Evolutionary conservation across 30 jellyfish, hydroid and myxozoan genomes (phyloP).

Genomic region (Cassiopea andromeda): DNA sequence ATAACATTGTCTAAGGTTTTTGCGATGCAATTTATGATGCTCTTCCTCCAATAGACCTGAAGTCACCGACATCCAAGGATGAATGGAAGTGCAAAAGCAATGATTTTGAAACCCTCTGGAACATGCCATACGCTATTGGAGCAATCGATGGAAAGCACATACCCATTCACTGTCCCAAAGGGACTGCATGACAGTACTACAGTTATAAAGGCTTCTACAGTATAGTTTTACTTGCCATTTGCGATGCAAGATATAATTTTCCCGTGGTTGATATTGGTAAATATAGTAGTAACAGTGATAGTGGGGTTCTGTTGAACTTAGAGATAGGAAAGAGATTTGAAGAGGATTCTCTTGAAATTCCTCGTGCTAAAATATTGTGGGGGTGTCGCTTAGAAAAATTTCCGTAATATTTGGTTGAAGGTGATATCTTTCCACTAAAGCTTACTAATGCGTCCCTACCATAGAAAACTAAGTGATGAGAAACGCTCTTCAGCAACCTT

Average conservation of each 20-base stretch:
- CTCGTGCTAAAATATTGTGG: neutral
- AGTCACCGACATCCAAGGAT: slow-evolving; percentile 44
- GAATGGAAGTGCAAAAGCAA: slow-evolving; percentile 59
- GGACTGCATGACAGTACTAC: slow-evolving; percentile 29
- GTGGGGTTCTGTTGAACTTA: slow-evolving; percentile 47
- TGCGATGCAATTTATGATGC: slow-evolving; percentile 52
- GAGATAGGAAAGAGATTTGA: slow-evolving; percentile 42
- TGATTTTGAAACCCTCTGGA: slow-evolving; percentile 51
- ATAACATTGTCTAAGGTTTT: slow-evolving; percentile 43
- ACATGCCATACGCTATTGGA: slow-evolving; percentile 82
- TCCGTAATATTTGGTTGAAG: slow-evolving; percentile 69
- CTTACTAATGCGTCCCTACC: slow-evolving; percentile 61
- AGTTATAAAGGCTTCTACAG: slow-evolving; percentile 63
- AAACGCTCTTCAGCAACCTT: slow-evolving; percentile 41
- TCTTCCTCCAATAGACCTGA: slow-evolving; percentile 43
- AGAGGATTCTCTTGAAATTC: slow-evolving; percentile 27
- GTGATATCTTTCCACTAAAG: slow-evolving; percentile 52
- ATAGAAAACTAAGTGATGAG: slow-evolving; percentile 37
- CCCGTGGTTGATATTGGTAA: slow-evolving; percentile 42
- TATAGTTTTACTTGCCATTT: slow-evolving; percentile 64
- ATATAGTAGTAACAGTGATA: slow-evolving; percentile 67
- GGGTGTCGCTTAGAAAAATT: slow-evolving; percentile 22
- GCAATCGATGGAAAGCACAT: slow-evolving; percentile 84
- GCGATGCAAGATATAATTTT: slow-evolving; percentile 67
- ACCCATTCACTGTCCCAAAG: slow-evolving; percentile 65